Conservation (phyloP, 2,113 vertebrate genomes). For the Sphyrna mokarran region DNA sequence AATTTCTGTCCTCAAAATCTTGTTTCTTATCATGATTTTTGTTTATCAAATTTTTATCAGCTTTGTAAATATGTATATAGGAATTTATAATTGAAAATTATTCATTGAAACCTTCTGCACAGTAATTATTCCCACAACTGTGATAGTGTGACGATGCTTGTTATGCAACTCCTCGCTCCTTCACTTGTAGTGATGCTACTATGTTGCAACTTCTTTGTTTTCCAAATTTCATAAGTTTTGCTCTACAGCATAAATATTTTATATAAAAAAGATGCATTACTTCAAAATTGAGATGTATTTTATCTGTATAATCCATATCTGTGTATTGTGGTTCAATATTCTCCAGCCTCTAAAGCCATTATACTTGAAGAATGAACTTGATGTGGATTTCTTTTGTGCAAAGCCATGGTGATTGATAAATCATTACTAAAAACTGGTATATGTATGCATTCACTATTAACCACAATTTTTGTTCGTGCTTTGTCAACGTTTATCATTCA, state of each 20-base stretch:
- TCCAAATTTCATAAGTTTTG: neutral
- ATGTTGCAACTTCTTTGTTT: neutral
- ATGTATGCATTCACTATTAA: too few relatives aligned
- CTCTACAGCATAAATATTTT: neutral
- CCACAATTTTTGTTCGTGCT: too few relatives aligned
- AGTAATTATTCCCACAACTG: neutral
- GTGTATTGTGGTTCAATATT: too few relatives aligned
- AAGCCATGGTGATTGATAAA: too few relatives aligned
- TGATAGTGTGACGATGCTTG: neutral
- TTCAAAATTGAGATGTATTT: neutral
- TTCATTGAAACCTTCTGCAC: neutral
- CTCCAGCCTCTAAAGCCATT: too few relatives aligned
- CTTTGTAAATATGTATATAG: neutral
- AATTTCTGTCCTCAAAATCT: neutral
- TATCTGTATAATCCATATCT: neutral
- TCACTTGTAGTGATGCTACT: neutral
- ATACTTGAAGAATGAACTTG: too few relatives aligned
- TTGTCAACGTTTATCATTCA: too few relatives aligned
- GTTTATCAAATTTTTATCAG: neutral
- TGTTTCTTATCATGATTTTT: neutral
- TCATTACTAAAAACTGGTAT: too few relatives aligned
- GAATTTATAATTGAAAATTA: too few relatives aligned
- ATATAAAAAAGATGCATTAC: neutral
- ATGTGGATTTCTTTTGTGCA: too few relatives aligned
- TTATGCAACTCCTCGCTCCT: neutral